phyloP scores from a whole-genome alignment of 2,797 vertebrate species.

The Molossus alvarezi region DNA sequence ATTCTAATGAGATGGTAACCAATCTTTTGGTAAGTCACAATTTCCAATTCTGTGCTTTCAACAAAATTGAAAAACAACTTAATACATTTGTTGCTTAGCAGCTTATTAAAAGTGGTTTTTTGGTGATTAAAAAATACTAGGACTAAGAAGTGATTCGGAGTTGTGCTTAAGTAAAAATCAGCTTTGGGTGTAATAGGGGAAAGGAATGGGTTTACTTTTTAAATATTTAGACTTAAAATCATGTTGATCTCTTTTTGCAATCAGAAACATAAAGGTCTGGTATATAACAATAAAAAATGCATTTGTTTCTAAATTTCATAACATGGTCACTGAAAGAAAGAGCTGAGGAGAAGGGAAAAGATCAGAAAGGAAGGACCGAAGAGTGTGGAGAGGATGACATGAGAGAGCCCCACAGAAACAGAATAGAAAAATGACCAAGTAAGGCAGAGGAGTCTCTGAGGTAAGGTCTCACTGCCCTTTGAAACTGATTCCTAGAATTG shows the following conservation, averaged over 20 bases:
- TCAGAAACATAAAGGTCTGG: constrained; percentile 44
- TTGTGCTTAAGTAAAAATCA: constrained; percentile 40
- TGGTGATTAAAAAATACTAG: neutral
- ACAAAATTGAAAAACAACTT: constrained; percentile 44
- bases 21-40: constrained; percentile 35
- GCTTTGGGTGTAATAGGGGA: neutral
- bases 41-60: constrained; percentile 46
- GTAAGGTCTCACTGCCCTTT: neutral
- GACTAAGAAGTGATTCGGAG: constrained; percentile 27
- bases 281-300: neutral
- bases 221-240: constrained; percentile 58
- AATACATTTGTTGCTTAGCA: constrained; percentile 38
- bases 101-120: constrained; percentile 71
- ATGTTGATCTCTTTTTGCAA: constrained; percentile 24
- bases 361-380: neutral
- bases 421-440: neutral
- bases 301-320: constrained; percentile 60
- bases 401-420: neutral
- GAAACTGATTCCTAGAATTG: neutral
- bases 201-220: constrained; percentile 18
- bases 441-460: neutral
- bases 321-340: neutral
- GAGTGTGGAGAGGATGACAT: neutral
- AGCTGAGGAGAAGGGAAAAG: neutral
- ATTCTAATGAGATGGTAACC: constrained; percentile 34